Conservation (phyloP, 2,797 vertebrate genomes). For the Pampus argenteus region DNA sequence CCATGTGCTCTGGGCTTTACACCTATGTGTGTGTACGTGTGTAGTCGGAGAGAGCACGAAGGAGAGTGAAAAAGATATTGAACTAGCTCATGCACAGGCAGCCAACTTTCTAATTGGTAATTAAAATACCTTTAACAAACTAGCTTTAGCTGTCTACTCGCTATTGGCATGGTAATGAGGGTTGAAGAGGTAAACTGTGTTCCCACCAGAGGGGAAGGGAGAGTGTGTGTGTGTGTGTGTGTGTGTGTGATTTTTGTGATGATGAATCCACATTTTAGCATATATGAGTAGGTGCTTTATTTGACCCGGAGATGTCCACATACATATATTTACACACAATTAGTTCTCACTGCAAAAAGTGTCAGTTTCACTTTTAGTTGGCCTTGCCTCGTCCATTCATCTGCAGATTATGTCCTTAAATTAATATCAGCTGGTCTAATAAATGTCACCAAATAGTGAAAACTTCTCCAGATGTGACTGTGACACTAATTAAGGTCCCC, state of each 20-base stretch:
- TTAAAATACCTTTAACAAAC: constrained; percentile 81
- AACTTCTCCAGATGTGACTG: background rate
- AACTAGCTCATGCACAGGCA: constrained; percentile 56
- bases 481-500: no score
- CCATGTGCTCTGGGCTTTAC: constrained; percentile 53
- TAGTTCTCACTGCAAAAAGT: background rate
- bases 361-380: no score
- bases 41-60: constrained; percentile 19
- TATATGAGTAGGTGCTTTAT: constrained; percentile 14
- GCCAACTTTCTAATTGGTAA: constrained; percentile 80
- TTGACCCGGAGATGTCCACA: constrained; percentile 25
- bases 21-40: constrained; percentile 54
- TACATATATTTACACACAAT: background rate
- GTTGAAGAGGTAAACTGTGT: constrained; percentile 72
- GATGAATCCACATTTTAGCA: constrained; percentile 36
- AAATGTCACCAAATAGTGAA: background rate
- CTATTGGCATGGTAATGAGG: constrained; percentile 79
- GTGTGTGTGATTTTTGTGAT: constrained; percentile 7
- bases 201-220: constrained; percentile 62
- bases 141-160: constrained; percentile 67
- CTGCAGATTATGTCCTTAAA: background rate
- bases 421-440: background rate
- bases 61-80: constrained; percentile 47
- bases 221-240: constrained; percentile 13
- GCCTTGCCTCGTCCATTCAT: background rate